Conservation (phyloP, 2,888 invertebrate genomes). For the Malthinus seriepunctatus region DNA sequence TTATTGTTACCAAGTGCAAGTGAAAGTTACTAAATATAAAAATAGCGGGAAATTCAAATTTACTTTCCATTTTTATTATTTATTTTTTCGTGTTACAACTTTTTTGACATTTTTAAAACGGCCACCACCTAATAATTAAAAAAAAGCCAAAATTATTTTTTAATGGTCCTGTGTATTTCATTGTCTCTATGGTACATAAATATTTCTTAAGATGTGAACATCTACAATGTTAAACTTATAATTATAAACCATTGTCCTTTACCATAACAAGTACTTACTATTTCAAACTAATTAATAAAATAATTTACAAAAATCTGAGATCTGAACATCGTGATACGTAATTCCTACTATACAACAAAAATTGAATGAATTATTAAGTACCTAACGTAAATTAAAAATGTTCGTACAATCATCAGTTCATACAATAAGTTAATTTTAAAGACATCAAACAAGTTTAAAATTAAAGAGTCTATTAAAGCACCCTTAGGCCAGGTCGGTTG, state of each 20-base stretch:
- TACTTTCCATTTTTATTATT: neutral
- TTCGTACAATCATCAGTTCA: constrained; percentile 15
- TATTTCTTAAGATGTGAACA: constrained; percentile 48
- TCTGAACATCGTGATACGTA: constrained; percentile 40
- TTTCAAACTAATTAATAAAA: constrained; percentile 43
- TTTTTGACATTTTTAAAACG: neutral
- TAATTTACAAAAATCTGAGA: constrained; percentile 46
- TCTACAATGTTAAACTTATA: constrained; percentile 45
- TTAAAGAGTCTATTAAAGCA: constrained; percentile 17
- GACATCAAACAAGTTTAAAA: constrained; percentile 9
- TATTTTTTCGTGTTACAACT: neutral
- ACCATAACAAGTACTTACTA: constrained; percentile 49
- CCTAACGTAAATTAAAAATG: constrained; percentile 41
- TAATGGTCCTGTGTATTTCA: constrained; percentile 29
- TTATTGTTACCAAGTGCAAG: no score
- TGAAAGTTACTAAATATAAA: no score
- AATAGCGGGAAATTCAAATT: no score
- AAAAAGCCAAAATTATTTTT: neutral
- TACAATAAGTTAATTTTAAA: constrained; percentile 18
- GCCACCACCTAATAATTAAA: neutral
- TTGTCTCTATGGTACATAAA: constrained; percentile 49
- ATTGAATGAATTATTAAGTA: constrained; percentile 44
- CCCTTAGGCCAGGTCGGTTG: constrained; percentile 19
- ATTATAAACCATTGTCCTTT: constrained; percentile 52
- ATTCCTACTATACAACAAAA: constrained; percentile 25